Conservation (phyloP, 2,113 vertebrate species). For the Zootoca vivipara region DNA sequence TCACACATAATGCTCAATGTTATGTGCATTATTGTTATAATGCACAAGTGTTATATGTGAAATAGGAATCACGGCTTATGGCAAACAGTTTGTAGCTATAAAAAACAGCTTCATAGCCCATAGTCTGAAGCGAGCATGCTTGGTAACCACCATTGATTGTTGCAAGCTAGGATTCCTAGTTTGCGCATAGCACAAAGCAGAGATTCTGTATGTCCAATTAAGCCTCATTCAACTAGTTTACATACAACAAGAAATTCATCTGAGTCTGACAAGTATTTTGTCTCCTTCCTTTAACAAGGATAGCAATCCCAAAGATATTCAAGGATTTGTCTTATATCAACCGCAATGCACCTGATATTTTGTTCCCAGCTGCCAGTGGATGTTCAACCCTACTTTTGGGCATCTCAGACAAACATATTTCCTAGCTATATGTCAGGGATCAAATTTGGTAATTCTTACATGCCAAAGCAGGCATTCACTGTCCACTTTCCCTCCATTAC, state of each 20-base stretch:
- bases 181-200: too few species aligned
- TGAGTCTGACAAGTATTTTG: background rate
- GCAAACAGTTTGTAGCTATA: too few species aligned
- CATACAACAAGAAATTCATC: background rate
- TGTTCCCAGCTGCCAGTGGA: background rate
- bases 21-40: too few species aligned
- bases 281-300: background rate
- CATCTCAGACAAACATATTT: background rate
- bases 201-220: background rate
- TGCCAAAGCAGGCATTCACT: background rate
- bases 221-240: background rate
- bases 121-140: too few species aligned
- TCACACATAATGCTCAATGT: too few species aligned
- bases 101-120: too few species aligned
- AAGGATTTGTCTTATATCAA: background rate
- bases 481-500: slow-evolving; percentile 68
- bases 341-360: background rate
- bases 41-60: too few species aligned
- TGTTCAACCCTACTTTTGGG: background rate
- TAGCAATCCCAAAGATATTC: background rate
- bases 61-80: too few species aligned
- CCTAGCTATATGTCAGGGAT: background rate
- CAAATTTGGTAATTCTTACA: background rate
- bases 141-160: too few species aligned
- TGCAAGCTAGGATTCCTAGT: too few species aligned